Base-by-base conservation (phyloP, 2,113 vertebrate species). In the Pica pica region DNA sequence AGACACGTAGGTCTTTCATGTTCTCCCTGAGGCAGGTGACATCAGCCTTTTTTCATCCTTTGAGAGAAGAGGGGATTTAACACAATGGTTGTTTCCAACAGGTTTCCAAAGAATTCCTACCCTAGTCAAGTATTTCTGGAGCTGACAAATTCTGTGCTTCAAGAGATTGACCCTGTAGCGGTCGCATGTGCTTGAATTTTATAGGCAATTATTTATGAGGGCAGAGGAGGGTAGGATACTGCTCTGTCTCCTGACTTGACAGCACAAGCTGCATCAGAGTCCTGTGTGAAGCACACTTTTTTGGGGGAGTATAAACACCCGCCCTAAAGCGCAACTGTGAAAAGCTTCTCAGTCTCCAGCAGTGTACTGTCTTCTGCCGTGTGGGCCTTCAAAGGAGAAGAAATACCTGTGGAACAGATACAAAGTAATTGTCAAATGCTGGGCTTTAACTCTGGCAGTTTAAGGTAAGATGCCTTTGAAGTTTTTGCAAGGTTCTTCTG, bases 91-190 rank as follows among this genome's bases (percentile, higher is more conserved):
- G 47, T 65, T 92, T 93, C 44, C 46, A 68, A 15, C 8, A 68
- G 14, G 20, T 76, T 94, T 82, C 76, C 24, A 14, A 60, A 67
- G 27, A 77, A 13, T 85, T 81, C 33, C 63, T 33, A 47, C 11
- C 90, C 33, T 83, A 85, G 37, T 22, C 7, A 94, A 78, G 33
- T 81, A 50, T 93, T 92, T 93, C 39, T 56, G 65, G 44, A 88
- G 31, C 46, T 74, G 65, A 49, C 30, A 83, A 83, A 90, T 73
- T 53, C 12, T 0, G 4, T 70, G 11, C 39, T 73, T 85, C 20
- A 37, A 49, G 55, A 74, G 42, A 37, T 21, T 89, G 46, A 61
- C 35, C 20, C 42, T 56, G 18, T 39, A 67, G 59, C n/a, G 31
- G 24, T 57, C 0, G 0, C 3, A 4, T 60, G 17, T 89, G 31